Evolutionary conservation across 2,797 vertebrate genomes (phyloP), one percentile per base, ranked within the genome.

Genomic region (Linurgus olivaceus): DNA sequence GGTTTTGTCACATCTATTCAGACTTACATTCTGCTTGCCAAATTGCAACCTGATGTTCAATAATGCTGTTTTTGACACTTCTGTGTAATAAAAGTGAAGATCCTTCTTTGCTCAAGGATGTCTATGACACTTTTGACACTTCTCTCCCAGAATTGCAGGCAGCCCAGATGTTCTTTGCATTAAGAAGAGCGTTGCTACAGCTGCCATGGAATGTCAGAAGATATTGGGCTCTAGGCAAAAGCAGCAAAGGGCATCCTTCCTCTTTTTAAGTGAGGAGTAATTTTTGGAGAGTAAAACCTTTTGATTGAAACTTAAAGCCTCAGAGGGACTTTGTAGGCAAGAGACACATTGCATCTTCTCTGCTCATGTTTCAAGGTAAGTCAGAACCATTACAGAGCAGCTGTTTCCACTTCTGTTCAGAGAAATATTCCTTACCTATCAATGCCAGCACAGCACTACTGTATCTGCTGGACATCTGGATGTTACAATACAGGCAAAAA

Each of bases 101-200:
- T 88, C 52, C 74, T 92, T 94, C 87, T 85, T 94, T 81, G 88
- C 95, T 96, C 88, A 94, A 96, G 94, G 94, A 95, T 90, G 90
- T 92, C 96, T 94, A 48, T 96, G 96, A 96, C 94, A 95, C 89
- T 94, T 97, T 78, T 94, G 90, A 91, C 96, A 94, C 92, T 80
- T 93, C 74, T 92, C 77, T 95, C 59, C 63, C 83, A 86, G 90
- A 94, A 91, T 6, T 81, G 86, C 76, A 91, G 84, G 92, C 82
- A 87, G 90, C 87, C 96, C 96, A 96, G 96, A 96, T 97, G 96
- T 97, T 97, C 85, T 67, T 80, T 85, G 82, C 88, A 88, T 95
- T 96, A 96, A 82, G 88, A 52, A 50, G 70, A 91, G 74, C 26
- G 7, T 17, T 74, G 61, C 80, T 73, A 86, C 92, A 94, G 92